These are phyloP conservation scores for Oreochromis mossambicus DNA, from an alignment of 2,797 vertebrate species.

Conservation along the genomic window DNA sequence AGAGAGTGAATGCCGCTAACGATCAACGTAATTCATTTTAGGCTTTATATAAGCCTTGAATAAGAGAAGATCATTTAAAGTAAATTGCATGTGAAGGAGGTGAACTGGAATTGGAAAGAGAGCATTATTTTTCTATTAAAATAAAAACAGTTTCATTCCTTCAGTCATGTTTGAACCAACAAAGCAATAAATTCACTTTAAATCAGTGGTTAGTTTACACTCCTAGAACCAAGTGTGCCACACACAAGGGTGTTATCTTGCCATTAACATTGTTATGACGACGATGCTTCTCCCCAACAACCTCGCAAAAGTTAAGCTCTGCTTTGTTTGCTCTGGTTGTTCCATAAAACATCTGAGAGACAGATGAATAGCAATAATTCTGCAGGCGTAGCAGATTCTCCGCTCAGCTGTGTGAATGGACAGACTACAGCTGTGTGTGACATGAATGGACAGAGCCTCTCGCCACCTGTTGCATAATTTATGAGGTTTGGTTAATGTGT, in stretches of 20 bases:
- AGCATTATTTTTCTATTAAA: background rate
- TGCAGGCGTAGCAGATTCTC: slow-evolving; percentile 34
- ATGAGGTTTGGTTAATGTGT: slow-evolving; percentile 68
- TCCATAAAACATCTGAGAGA: slow-evolving; percentile 36
- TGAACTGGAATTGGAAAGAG: background rate
- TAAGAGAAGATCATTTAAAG: background rate
- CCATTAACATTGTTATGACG: slow-evolving; percentile 13
- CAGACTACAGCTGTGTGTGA: slow-evolving; percentile 72
- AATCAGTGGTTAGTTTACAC: slow-evolving; percentile 25
- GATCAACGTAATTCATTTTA: background rate
- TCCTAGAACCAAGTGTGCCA: background rate
- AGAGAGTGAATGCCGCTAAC: background rate
- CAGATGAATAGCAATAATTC: slow-evolving; percentile 56
- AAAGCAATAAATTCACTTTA: background rate
- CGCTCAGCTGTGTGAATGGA: slow-evolving; percentile 60
- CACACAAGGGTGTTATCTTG: slow-evolving; percentile 39
- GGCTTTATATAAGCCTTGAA: background rate
- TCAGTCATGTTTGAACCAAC: background rate
- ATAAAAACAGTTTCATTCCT: background rate
- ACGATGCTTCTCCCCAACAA: slow-evolving; percentile 31
- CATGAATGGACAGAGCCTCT: slow-evolving; percentile 67
- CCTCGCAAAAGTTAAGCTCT: slow-evolving; percentile 33
- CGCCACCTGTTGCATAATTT: slow-evolving; percentile 70
- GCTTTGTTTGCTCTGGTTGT: slow-evolving; percentile 11
- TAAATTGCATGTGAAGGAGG: background rate